Evolutionary conservation across 2,888 invertebrate species (phyloP), one percentile per base, ranked within the genome.

Genomic region (Agriopis leucophaearia): DNA sequence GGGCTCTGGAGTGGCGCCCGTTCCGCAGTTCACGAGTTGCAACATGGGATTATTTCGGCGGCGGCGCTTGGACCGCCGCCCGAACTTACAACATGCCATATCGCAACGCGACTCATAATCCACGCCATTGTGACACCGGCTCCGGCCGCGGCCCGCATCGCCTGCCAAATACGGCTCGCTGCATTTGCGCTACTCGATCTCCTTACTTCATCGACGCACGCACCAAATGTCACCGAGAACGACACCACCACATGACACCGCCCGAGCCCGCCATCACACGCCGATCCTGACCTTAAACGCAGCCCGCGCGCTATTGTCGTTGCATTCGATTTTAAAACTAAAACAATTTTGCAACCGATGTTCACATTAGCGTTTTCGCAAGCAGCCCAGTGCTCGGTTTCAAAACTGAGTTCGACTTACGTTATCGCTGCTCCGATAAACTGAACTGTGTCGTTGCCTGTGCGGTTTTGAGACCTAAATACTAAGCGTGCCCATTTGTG

Each of bases 331-430:
- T 69, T 90, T 87, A 88, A 90, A 93, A 91, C 89, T 92, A 91
- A 92, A 92, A 90, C 88, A 91, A 92, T 93, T 94, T 93, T 90
- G 93, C 92, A 93, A 93, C 87, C 91, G 90, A 92, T 92, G 91
- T 91, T 92, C 94, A 93, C 93, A 94, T 94, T 94, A 92, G 92
- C 82, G 89, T 94, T 94, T 94, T 94, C 94, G 94, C 94, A 94
- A 94, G 92, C 91, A 87, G 91, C 93, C 91, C 92, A 92, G 84
- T 88, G 89, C 89, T 88, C 87, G 85, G 90, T 92, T 93, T 92
- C 92, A 91, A 92, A 93, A 93, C 88, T 79, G 79, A 86, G 90
- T 89, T 89, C 89, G 88, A 89, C 91, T 91, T 90, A 88, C 92
- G 91, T 92, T 94, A 94, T 94, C 93, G 91, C 86, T 78, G 78